Evolutionary conservation across 2,797 vertebrate genomes (phyloP), one percentile per base, ranked within the genome.

Genomic region (Lophius americanus): DNA sequence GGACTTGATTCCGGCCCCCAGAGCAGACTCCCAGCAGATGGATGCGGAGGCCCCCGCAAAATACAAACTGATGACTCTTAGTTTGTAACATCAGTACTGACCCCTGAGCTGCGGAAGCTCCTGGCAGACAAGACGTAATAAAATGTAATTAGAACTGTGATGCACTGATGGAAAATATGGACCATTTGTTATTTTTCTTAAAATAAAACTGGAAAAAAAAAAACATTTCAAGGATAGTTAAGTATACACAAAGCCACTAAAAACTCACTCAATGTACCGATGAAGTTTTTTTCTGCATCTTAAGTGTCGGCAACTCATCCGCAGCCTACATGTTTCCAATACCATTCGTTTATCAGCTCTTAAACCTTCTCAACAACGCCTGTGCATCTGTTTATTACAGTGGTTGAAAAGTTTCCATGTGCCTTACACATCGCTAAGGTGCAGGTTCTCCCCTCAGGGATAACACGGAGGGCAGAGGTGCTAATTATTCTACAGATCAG

Each of bases 401-500:
- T 42, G 41, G 51, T 78, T 68, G 59, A 63, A 71, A 75, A 85
- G 65, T 89, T 89, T 87, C 84, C 80, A 69, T 78, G 70, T 76
- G 77, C 78, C 79, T 68, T 70, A 61, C 60, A n/a, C 79, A 77
- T 76, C 76, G 60, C 61, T 78, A 84, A 78, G 74, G 83, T 81
- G 81, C 63, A 63, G 56, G 75, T 78, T 70, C 65, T 76, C 75
- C 86, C 91, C 87, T 85, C 63, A 4, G 86, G 89, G 91, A 88
- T 65, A 64, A 78, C 60, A 88, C 71, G 73, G 88, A 92, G 90
- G 91, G 88, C 89, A 90, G 87, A 79, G 85, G 88, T 93, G 90
- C 91, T 94, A 93, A 94, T 94, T 93, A 93, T 88, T 91, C 88
- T 73, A 82, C 86, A 86, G 85, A 90, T 91, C 83, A 80, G 88